Base-by-base conservation (phyloP, 2,113 vertebrate species). In the Neolamprologus caudopunctatus region DNA sequence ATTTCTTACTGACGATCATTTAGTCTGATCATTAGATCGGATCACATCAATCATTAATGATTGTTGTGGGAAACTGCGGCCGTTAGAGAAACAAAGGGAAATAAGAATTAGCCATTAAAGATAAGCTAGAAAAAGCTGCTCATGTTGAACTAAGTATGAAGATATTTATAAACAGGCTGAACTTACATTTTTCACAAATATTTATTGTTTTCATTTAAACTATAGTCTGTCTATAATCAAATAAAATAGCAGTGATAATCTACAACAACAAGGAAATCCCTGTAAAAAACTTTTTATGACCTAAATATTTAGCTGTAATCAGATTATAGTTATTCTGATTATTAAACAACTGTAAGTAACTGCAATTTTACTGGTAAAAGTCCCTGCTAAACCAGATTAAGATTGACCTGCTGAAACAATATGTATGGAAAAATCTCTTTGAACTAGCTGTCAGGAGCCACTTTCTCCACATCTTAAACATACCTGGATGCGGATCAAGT, bases 11-110 rank as follows among this genome's bases (percentile, higher is more conserved):
- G 66, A 80, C 16, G 28, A 12, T 63, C 79, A 1, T 24, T 86
- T 78, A 81, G 79, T 85, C 80, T n/a, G 80, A 84, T 91, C 82
- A 17, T 88, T 31, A 37, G 63, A 83, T 93, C 50, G 83, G 54
- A 79, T 68, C 79, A 13, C 71, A 83, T 89, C 55, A 78, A 68
- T 82, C 68, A 85, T 89, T 83, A 35, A 88, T 86, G 78, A 54
- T 40, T 40, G 5, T 28, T 66, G 80, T 71, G 80, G 86, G 84
- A 54, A 83, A 80, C 47, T 12, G 47, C 28, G 11, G 51, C 26
- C 26, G 31, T 45, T 54, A 7, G 3, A 47, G 16, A 6, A 13
- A 54, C 51, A 21, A n/a, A 53, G 9, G 5, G n/a, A 71, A 71
- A 71, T 24, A 6, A 71, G n/a, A 71, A 24, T 71, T 71, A 71